Conservation (phyloP, 2,113 vertebrate genomes). For the Hippocampus zosterae region DNA sequence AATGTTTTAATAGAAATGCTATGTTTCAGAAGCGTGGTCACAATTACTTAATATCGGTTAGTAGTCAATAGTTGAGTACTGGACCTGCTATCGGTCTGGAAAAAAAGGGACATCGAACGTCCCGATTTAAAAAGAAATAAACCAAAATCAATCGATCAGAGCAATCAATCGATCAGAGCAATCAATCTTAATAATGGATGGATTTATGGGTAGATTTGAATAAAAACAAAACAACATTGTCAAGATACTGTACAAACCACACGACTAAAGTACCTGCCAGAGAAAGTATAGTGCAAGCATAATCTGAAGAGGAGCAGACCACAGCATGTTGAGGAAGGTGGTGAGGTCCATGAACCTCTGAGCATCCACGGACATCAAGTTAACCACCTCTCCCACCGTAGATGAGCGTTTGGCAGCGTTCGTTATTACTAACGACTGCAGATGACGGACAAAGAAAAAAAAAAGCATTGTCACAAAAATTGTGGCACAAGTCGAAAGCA, state of each 20-base stretch:
- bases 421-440: conserved; percentile 86
- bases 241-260: background rate
- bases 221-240: background rate
- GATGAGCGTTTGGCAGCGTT: conserved; percentile 86
- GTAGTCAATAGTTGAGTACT: no score
- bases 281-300: conserved; percentile 89
- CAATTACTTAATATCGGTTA: no score
- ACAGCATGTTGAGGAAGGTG: conserved; percentile 88
- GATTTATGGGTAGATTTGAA: no score
- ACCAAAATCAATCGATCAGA: no score
- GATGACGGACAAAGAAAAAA: background rate
- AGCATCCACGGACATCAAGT: conserved; percentile 95
- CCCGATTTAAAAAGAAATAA: no score
- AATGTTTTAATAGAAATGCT: no score
- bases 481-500: background rate
- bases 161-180: no score
- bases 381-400: conserved; percentile 90
- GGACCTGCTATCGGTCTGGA: no score
- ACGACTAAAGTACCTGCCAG: conserved; percentile 79
- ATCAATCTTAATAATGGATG: no score
- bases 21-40: no score
- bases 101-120: no score
- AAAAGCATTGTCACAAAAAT: background rate
- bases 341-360: conserved; percentile 88
- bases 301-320: conserved; percentile 95